Base-by-base conservation (phyloP, 2,797 vertebrate species). In the Ataeniobius toweri region DNA sequence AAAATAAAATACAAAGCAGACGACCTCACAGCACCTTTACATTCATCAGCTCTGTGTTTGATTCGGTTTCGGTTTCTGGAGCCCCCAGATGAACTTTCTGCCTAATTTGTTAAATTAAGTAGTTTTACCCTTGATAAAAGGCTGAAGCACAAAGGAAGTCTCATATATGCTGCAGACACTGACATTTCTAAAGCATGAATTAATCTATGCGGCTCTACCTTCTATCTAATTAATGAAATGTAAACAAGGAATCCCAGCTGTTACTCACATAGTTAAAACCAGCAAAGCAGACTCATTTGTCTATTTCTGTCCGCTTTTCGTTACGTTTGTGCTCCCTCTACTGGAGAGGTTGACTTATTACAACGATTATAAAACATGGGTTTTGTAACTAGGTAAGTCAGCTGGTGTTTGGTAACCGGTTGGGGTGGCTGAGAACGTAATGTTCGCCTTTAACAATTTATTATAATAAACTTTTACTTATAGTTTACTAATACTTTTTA, bases 301-400 rank as follows among this genome's bases (percentile, higher is more conserved):
- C 10, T 51, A 2, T 10, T 10, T 5, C n/a, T 0, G 67, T 53
- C 13, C 13, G 10, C 13, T 75, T 48, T 89, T 84, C 80, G 68
- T 94, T 76, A 77, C 73, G 80, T 84, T 82, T 48, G 76, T 65
- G 28, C 83, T 1, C 86, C 90, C 75, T 67, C 91, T 94, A 85
- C 28, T 81, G 94, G 91, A 75, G 1, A 77, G 7, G 6, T 24
- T 0, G 36, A 39, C 1, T 24, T 26, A 80, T 89, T 91, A 85
- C 90, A 91, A 8, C 70, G 6, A 83, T 94, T 93, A 94, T 90
- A 92, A 93, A 94, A 94, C 86, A 44, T 84, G 79, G 73, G 79
- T 92, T 93, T 85, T 91, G 90, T 92, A 93, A 93, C 83, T 73
- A 5, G 36, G 36, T 2, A 70, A 79, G 82, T 81, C 88, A 92